Conservation (phyloP, 1,140 invertebrate species). For the Hyles vespertilio region DNA sequence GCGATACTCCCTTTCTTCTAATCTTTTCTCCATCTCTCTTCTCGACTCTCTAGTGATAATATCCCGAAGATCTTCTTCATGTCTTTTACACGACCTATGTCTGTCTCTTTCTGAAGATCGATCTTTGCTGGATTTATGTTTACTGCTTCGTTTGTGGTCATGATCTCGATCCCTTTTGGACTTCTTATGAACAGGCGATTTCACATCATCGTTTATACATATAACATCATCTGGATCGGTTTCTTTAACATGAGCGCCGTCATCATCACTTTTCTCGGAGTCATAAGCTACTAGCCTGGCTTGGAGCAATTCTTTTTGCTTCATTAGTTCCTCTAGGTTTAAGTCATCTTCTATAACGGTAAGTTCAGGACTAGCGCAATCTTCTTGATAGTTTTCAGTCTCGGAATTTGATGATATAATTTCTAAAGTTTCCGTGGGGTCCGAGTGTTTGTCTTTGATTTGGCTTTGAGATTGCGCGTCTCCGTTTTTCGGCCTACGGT, state of each 20-base stretch:
- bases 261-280: constrained; percentile 69
- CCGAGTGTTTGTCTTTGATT: not conserved
- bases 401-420: constrained; percentile 84
- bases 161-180: constrained; percentile 26
- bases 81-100: constrained; percentile 35
- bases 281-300: constrained; percentile 78
- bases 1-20: constrained; percentile 47
- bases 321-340: constrained; percentile 91
- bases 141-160: constrained; percentile 29
- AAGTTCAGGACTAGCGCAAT: constrained; percentile 86
- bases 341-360: constrained; percentile 89
- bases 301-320: constrained; percentile 86
- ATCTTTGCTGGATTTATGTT: constrained; percentile 44
- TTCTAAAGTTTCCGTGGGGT: constrained; percentile 70
- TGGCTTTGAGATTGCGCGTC: constrained; percentile 13
- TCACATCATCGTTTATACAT: constrained; percentile 41
- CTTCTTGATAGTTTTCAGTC: constrained; percentile 81
- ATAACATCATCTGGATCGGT: constrained; percentile 29
- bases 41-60: constrained; percentile 54
- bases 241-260: constrained; percentile 18
- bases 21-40: constrained; percentile 56
- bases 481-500: constrained; percentile 41
- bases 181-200: constrained; percentile 32
- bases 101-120: constrained; percentile 40
- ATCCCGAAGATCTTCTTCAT: constrained; percentile 58